Percentiles rank a stretch among this genome's conserved stretches.
These are phyloP conservation scores for Acanthis flammea DNA, from an alignment of 2,797 vertebrate genomes.

Conservation along the genomic window DNA sequence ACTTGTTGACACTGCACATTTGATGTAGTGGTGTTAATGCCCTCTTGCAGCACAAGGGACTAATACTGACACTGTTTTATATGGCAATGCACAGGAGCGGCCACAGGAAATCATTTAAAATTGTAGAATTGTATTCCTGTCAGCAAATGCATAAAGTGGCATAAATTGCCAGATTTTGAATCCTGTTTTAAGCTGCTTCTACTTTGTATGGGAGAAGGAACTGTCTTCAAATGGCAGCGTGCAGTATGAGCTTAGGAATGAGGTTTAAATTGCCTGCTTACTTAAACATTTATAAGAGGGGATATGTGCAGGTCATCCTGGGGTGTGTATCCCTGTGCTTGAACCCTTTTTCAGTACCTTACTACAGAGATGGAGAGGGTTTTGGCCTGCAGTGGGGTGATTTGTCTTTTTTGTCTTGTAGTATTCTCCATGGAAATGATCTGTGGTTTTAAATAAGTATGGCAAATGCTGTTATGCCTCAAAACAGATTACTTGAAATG, in stretches of 20 bases:
- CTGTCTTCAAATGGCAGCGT: neutral
- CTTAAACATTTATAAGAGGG: neutral
- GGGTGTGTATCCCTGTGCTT: neutral
- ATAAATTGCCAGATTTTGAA: neutral
- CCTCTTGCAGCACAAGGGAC: constrained; percentile 73
- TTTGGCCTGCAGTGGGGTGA: neutral
- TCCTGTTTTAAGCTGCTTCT: neutral
- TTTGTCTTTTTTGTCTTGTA: constrained; percentile 4
- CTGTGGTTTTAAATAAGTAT: neutral
- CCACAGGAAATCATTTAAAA: constrained; percentile 52
- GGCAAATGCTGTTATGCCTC: neutral
- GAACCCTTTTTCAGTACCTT: neutral
- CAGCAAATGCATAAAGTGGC: constrained; percentile 20
- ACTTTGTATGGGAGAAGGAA: neutral
- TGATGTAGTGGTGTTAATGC: constrained; percentile 80
- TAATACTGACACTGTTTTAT: constrained; percentile 41
- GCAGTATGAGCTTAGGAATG: neutral
- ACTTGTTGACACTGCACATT: constrained; percentile 75
- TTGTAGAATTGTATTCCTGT: constrained; percentile 50
- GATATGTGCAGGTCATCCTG: neutral
- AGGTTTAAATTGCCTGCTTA: neutral
- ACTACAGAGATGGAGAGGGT: neutral
- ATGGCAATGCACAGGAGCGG: neutral
- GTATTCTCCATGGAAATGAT: neutral
- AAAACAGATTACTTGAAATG: constrained; percentile 17